These are phyloP conservation scores for Epinephelus moara DNA, from an alignment of 2,113 vertebrate genomes.

Conservation along the genomic window DNA sequence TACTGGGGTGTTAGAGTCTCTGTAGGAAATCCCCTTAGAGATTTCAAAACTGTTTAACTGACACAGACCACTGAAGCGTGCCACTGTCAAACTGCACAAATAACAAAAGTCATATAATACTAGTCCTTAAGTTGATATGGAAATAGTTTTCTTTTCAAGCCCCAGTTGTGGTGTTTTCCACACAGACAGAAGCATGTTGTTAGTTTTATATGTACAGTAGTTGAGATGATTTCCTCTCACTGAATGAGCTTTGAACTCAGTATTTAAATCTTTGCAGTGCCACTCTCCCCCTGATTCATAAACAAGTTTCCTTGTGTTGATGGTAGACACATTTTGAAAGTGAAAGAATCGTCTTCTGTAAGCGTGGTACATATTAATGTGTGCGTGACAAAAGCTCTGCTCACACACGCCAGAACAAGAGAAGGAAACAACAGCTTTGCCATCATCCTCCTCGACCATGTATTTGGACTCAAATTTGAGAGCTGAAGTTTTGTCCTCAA, in stretches of 20 bases:
- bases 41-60: background rate
- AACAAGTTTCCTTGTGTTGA: no score
- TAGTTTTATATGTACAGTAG: background rate
- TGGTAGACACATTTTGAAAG: no score
- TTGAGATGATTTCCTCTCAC: background rate
- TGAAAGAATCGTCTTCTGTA: no score
- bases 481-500: background rate
- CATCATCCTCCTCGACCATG: background rate
- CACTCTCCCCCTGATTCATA: no score
- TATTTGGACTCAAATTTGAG: conserved; percentile 18
- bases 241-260: background rate
- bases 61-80: background rate
- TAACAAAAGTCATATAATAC: background rate
- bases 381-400: no score
- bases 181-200: background rate
- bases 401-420: no score
- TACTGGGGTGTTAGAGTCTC: background rate
- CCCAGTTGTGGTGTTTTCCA: background rate
- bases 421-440: background rate
- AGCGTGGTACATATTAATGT: no score
- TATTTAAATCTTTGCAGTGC: background rate
- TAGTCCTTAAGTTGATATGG: no score
- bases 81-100: background rate
- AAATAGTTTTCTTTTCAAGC: background rate
- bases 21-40: background rate